Conservation (phyloP, 2,797 vertebrate species). For the Chrysocyon brachyurus region DNA sequence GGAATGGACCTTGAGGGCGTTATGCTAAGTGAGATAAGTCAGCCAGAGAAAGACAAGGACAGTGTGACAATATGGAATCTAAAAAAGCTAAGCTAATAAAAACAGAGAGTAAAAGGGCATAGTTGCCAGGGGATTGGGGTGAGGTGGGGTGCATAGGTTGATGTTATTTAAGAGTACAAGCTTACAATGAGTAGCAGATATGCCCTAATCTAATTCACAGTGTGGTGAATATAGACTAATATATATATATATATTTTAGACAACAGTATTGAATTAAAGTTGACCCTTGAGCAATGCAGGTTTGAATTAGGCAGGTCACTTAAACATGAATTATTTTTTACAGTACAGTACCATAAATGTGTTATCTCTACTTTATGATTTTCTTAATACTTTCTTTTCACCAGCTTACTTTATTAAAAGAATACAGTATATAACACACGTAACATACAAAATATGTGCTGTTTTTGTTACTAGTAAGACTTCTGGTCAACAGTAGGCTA, state of each 20-base stretch:
- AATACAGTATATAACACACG: background rate
- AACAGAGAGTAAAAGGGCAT: background rate
- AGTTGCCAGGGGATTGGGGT: no score
- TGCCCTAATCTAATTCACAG: background rate
- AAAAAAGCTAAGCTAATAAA: background rate
- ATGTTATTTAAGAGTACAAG: background rate
- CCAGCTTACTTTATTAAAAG: background rate
- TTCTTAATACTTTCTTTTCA: background rate
- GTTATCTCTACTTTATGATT: background rate
- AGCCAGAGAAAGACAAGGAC: background rate
- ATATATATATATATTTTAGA: no score
- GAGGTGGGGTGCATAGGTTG: background rate
- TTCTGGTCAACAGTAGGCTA: background rate
- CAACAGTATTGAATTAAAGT: background rate
- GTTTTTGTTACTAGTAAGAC: background rate
- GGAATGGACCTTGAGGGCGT: background rate
- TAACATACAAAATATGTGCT: background rate
- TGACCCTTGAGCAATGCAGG: background rate
- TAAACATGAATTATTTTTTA: background rate
- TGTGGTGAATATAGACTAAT: background rate
- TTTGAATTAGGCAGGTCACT: background rate
- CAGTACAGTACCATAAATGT: background rate
- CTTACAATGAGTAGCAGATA: background rate
- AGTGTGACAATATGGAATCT: background rate
- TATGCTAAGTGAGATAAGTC: background rate